These are phyloP conservation scores for Drosophila acutilabella DNA, from an alignment of 2,888 invertebrate species.

Conservation along the genomic window DNA sequence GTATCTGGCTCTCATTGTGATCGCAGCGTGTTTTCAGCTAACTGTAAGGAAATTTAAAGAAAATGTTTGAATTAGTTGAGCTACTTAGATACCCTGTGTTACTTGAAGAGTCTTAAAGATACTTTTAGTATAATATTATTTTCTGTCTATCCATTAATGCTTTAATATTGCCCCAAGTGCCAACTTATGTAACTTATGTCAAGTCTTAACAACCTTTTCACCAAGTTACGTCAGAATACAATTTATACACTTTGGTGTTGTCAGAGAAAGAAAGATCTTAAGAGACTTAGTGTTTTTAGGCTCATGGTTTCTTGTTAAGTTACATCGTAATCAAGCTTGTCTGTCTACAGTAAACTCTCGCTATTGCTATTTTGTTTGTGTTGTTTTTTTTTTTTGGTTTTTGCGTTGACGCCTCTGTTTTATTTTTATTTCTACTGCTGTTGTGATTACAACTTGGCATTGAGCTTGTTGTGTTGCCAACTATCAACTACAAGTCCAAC, in stretches of 20 bases:
- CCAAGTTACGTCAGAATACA: background rate
- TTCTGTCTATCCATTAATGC: no score
- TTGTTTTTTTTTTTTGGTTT: constrained; percentile 6
- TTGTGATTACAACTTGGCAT: constrained; percentile 26
- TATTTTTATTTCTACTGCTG: background rate
- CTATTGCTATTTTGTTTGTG: background rate
- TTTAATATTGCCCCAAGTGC: no score
- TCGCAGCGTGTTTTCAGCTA: background rate
- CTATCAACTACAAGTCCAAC: background rate
- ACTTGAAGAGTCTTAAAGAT: no score
- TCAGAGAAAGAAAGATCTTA: background rate
- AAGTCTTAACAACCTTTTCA: background rate
- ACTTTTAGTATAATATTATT: no score
- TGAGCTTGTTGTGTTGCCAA: constrained; percentile 13
- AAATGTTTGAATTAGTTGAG: background rate
- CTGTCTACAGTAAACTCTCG: constrained; percentile 17
- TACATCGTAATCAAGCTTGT: background rate
- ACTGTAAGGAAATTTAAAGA: background rate
- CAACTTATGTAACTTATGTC: no score
- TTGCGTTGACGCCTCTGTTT: constrained; percentile 11
- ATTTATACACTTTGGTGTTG: background rate
- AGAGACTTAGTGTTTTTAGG: background rate
- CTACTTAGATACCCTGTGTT: background rate
- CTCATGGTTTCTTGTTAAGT: background rate
- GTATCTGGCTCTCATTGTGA: constrained; percentile 48